Conservation (phyloP, 2,113 vertebrate species). For the Cebidichthys violaceus region DNA sequence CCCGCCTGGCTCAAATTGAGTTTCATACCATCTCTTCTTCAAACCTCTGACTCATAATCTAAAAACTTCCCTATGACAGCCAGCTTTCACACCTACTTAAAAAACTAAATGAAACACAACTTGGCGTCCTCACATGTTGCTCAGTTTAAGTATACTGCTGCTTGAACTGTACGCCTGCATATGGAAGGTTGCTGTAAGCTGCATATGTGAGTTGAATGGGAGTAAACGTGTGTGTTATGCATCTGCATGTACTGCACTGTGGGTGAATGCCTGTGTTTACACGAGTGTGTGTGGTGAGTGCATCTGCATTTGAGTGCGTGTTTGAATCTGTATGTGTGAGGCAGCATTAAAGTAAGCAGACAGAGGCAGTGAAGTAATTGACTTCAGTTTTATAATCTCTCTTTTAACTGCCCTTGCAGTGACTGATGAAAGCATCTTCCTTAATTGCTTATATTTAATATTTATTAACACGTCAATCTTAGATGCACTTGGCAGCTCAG, state of each 20-base stretch:
- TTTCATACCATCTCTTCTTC: not conserved
- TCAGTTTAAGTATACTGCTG: constrained; percentile 70
- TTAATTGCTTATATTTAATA: constrained; percentile 57
- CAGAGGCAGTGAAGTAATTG: constrained; percentile 20
- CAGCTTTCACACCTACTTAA: not conserved
- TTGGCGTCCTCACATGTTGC: constrained; percentile 4
- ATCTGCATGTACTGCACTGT: constrained; percentile 61
- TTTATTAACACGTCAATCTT: constrained; percentile 44
- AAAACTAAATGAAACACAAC: not conserved
- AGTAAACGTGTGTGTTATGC: constrained; percentile 48
- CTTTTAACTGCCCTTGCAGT: constrained; percentile 30
- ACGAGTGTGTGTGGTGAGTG: not conserved
- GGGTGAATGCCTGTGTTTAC: constrained; percentile 25
- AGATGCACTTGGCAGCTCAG: constrained; percentile 24
- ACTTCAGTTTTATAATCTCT: constrained; percentile 30
- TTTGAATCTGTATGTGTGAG: constrained; percentile 18
- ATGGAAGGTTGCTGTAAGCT: constrained; percentile 50
- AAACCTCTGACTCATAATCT: not conserved
- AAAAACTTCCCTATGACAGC: not conserved
- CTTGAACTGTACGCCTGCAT: constrained; percentile 62
- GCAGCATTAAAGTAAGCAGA: constrained; percentile 28
- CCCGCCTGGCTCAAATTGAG: not conserved
- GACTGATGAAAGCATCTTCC: constrained; percentile 44
- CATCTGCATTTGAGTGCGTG: constrained; percentile 7
- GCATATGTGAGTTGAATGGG: constrained; percentile 27